These are phyloP conservation scores for Apaloderma vittatum DNA, from an alignment of 2,113 vertebrate species.

Conservation along the genomic window DNA sequence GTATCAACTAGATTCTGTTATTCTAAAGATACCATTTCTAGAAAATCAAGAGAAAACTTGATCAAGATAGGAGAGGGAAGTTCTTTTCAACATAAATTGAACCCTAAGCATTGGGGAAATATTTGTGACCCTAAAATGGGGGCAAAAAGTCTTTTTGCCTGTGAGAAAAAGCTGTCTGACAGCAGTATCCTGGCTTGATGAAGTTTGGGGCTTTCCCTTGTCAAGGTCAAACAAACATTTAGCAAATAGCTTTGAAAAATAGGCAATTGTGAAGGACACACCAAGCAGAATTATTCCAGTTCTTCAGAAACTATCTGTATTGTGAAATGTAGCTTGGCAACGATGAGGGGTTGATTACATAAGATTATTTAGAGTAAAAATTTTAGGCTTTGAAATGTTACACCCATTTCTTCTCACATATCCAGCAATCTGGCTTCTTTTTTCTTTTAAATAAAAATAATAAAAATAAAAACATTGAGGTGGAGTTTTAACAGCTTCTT, in stretches of 20 bases:
- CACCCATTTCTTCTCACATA: constrained; percentile 5
- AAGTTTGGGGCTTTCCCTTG: not conserved
- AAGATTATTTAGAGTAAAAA: not conserved
- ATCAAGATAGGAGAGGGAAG: not conserved
- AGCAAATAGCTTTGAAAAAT: not conserved
- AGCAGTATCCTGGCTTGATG: not conserved
- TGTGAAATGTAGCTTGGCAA: not conserved
- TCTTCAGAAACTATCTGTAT: not conserved
- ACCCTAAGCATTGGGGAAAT: not conserved
- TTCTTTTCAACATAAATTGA: not conserved
- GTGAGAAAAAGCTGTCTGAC: not conserved
- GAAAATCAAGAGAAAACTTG: not conserved
- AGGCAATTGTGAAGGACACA: not conserved
- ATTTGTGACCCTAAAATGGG: not conserved
- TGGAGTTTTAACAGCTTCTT: constrained; percentile 65
- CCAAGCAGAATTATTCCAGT: not conserved
- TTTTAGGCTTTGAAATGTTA: not conserved
- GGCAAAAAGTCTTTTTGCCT: not conserved
- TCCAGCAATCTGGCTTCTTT: not conserved
- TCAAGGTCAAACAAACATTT: constrained; percentile 15
- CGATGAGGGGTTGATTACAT: not conserved
- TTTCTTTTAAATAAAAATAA: constrained; percentile 69
- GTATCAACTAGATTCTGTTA: not conserved
- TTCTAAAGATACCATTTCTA: not conserved
- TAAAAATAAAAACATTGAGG: constrained; percentile 59